Evolutionary conservation across 2,113 vertebrate genomes (phyloP), one percentile per base, ranked within the genome.

Genomic region (Amia ocellicauda): DNA sequence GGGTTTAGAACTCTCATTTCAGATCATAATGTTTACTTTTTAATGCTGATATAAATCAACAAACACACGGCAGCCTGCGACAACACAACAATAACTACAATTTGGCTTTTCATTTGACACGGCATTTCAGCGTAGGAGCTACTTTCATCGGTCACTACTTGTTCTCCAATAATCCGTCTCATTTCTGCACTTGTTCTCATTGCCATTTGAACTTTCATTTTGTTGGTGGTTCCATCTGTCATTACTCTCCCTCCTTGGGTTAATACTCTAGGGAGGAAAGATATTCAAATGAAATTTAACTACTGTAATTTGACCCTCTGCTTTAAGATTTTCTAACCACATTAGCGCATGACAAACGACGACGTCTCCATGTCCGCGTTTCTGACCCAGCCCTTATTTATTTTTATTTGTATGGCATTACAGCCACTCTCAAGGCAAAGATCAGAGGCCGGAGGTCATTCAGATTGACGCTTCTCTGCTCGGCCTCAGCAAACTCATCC

Each of bases 261-360:
- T 26, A 49, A 20, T 29, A 13, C 43, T 24, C 57, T 7, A 28
- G 41, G 41, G 58, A 60, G 17, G 7, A 22, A 31, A 24, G 7
- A 17, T 47, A 50, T 22, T 17, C 43, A 60, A 60, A 60, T 60
- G 22, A 60, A 42, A 60, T 60, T 62, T 31, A 49, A 51, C 24
- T 26, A 13, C 26, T 17, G 23, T 47, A 47, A 31, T 36, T 51
- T 27, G n/a, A 50, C 60, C 45, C 60, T 31, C 42, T 60, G 41
- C 19, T 47, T 60, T 10, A 14, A 17, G 7, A 26, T 60, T 27
- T 42, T 42, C 5, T 10, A 47, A 10, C 14, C 13, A 60, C n/a
- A 50, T 62, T 31, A 31, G 43, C 28, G 22, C 49, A 31, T 31
- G 45, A 22, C 45, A 36, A 11, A 5, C 11, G 31, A 36, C 5